Percentiles rank a stretch among this genome's conserved stretches.
phyloP scores from a whole-genome alignment of 2,113 vertebrate species.

The human (Homo sapiens) region GRCh38 chr4:122204501-122205000 shows the following conservation, averaged over 20 bases:
- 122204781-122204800: background rate
- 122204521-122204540: background rate
- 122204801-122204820: background rate
- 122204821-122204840: background rate
- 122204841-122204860: background rate
- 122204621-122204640: background rate
- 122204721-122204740: background rate
- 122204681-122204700: background rate
- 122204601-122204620: background rate
- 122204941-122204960: background rate
- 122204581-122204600: background rate
- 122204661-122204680: background rate
- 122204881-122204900: conserved; percentile 16
- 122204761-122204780: background rate
- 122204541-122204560: background rate
- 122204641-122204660: background rate
- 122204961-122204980: background rate
- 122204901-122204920: background rate
- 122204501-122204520: background rate
- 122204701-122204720: background rate
- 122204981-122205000: background rate
- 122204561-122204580: background rate
- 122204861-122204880: background rate
- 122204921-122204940: background rate
- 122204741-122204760: background rate